Base-by-base conservation (phyloP, 2,888 invertebrate species). In the Eupithecia centaureata region DNA sequence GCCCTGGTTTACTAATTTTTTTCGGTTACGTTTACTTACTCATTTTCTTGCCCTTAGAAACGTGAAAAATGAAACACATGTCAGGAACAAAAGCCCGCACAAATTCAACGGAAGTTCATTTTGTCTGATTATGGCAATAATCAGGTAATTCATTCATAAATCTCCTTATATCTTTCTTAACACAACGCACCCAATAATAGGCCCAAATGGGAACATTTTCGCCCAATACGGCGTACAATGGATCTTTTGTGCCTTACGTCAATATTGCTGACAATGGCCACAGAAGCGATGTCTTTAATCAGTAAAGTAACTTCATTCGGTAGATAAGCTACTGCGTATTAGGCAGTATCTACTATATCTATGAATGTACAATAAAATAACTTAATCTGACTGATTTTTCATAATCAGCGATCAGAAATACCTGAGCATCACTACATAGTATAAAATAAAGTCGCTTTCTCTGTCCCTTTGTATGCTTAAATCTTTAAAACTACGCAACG, bases 211-310 rank as follows among this genome's bases (percentile, higher is more conserved):
- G 30, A 38, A 58, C 61, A 61, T 61, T 66, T 27, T 47, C 47
- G 35, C 30, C 61, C 66, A 62, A 62, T 62, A 66, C 25, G 38
- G 47, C 57, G 27, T 52, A 67, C 52, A 67, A 67, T 52, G 57
- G 66, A 30, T n/a, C 66, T 62, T 58, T 67, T 67, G 66, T 67
- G 58, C 30, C n/a, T 52, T 30, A 25, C 62, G 66, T 67, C 66
- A 67, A 67, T 67, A 67, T 51, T 58, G n/a, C 30, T 58, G 58
- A 67, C 58, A 62, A 67, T 22, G 30, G 51, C 52, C 66, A 67
- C 66, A 52, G 33, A 25, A 58, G 15, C 15, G 30, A 4, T 15
- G 5, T 28, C 10, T n/a, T 10, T 30, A 10, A 15, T 15, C 54
- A 56, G 54, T 12, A 47, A 4, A 22, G 1, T 10, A 10, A 30